Conservation (phyloP, 2,888 invertebrate species). For the Opisthograptis luteolata region DNA sequence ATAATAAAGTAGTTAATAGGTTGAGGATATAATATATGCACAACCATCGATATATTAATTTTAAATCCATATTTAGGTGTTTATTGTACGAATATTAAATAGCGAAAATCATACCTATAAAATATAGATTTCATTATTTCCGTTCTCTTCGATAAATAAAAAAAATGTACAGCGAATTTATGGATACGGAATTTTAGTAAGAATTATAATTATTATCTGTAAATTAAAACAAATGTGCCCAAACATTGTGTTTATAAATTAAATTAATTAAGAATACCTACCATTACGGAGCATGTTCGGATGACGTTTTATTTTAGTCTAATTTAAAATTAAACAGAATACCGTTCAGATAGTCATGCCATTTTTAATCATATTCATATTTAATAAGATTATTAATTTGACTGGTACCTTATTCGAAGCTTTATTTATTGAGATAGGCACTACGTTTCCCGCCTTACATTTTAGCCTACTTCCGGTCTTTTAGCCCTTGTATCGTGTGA, state of each 20-base stretch:
- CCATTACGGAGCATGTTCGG: neutral
- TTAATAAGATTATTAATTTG: conserved; percentile 34
- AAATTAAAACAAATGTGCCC: conserved; percentile 8
- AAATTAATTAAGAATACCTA: neutral
- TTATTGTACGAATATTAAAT: conserved; percentile 37
- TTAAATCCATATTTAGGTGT: conserved; percentile 56
- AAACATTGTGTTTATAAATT: neutral
- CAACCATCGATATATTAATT: conserved; percentile 63
- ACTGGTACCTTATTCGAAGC: too few relatives aligned
- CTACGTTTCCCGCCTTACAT: too few relatives aligned
- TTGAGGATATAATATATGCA: conserved; percentile 64
- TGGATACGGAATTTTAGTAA: conserved; percentile 4
- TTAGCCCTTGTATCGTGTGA: too few relatives aligned
- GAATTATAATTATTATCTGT: conserved; percentile 5
- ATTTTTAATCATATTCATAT: conserved; percentile 26
- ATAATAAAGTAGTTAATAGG: conserved; percentile 62
- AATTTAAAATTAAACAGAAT: conserved; percentile 8
- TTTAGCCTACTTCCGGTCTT: too few relatives aligned
- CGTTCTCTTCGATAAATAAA: conserved; percentile 14
- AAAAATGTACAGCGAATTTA: conserved; percentile 23
- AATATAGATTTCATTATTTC: conserved; percentile 11
- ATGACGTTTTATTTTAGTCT: neutral
- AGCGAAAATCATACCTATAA: neutral
- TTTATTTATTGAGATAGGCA: too few relatives aligned
- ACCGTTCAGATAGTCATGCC: conserved; percentile 37